These are phyloP conservation scores for Margaritifera margaritifera DNA, from an alignment of 2,888 invertebrate genomes.

Conservation along the genomic window DNA sequence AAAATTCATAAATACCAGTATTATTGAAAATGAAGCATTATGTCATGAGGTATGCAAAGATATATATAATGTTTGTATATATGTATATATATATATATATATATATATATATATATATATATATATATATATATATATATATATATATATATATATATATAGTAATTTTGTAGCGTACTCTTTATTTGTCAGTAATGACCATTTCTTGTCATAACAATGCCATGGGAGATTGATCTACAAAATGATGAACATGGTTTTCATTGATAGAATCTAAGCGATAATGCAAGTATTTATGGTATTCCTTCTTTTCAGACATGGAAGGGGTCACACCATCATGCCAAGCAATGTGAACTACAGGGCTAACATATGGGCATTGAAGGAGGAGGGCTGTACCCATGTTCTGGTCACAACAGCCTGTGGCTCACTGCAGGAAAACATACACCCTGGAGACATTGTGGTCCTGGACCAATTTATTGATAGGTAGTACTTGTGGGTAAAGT, in stretches of 20 bases:
- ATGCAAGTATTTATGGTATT: neutral
- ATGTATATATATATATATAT: too few species aligned
- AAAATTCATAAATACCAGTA: too few species aligned
- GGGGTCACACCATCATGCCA: slow-evolving; percentile 83
- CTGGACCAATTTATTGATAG: slow-evolving; percentile 84
- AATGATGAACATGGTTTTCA: too few species aligned
- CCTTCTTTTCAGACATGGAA: slow-evolving; percentile 77
- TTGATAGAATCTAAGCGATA: too few species aligned
- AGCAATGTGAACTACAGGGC: slow-evolving; percentile 95
- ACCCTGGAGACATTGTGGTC: slow-evolving; percentile 91
- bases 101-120: too few species aligned
- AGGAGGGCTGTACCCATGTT: slow-evolving; percentile 90
- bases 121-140: slow-evolving; percentile 1
- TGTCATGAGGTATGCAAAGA: too few species aligned
- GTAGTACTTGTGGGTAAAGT: slow-evolving; percentile 35
- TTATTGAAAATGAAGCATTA: too few species aligned
- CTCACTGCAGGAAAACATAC: slow-evolving; percentile 88
- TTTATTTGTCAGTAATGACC: too few species aligned
- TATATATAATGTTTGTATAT: too few species aligned
- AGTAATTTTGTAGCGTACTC: too few species aligned
- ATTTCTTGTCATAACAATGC: too few species aligned
- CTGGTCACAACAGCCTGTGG: slow-evolving; percentile 96
- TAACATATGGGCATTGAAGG: slow-evolving; percentile 93
- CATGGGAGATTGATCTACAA: too few species aligned
- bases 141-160: neutral